These are phyloP conservation scores for Girardinus metallicus DNA, from an alignment of 2,797 vertebrate species.

Conservation along the genomic window DNA sequence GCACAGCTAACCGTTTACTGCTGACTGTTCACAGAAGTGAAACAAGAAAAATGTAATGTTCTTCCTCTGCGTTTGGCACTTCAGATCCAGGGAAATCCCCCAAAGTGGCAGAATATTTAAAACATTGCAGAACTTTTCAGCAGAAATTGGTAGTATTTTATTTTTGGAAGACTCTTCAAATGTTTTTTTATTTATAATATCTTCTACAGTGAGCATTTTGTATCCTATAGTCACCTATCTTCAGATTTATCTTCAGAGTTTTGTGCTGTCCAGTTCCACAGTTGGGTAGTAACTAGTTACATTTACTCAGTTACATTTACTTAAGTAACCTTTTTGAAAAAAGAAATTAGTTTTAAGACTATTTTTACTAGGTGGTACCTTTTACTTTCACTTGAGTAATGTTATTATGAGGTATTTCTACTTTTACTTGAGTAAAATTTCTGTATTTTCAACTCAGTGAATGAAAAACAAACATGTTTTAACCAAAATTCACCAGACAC, in stretches of 20 bases:
- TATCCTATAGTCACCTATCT: too few species aligned
- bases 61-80: conserved; percentile 9
- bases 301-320: too few species aligned
- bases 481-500: too few species aligned
- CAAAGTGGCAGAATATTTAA: conserved; percentile 1
- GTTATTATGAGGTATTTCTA: too few species aligned
- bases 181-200: background rate
- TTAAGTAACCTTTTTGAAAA: too few species aligned
- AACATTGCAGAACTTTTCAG: background rate
- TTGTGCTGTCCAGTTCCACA: background rate
- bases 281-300: too few species aligned
- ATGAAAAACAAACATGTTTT: too few species aligned
- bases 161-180: background rate
- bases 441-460: too few species aligned
- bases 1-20: conserved; percentile 61
- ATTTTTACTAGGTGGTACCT: too few species aligned
- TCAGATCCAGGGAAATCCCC: conserved; percentile 41
- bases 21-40: conserved; percentile 72
- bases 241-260: background rate
- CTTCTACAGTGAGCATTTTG: background rate
- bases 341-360: too few species aligned
- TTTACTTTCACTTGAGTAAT: too few species aligned
- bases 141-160: background rate
- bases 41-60: conserved; percentile 61
- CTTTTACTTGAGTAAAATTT: too few species aligned